Conservation (phyloP, 2,797 vertebrate genomes). For the Podarcis lilfordi region DNA sequence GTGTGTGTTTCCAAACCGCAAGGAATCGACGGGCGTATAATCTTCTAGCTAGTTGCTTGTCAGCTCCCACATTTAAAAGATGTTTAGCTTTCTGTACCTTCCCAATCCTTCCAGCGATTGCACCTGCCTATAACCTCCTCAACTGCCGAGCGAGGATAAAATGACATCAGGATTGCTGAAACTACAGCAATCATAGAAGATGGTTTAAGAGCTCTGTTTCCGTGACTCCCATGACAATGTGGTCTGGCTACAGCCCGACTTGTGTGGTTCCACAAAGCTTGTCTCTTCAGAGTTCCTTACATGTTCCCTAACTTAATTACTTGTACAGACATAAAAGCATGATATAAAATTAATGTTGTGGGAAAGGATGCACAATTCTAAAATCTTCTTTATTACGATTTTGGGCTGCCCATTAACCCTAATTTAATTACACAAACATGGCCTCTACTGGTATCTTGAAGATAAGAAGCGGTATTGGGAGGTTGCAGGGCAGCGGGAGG, state of each 20-base stretch:
- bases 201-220: conserved; percentile 23
- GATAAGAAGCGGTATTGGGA: conserved; percentile 12
- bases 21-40: background rate
- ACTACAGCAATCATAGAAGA: conserved; percentile 18
- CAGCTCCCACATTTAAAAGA: background rate
- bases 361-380: background rate
- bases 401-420: conserved; percentile 25
- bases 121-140: background rate
- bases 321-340: background rate
- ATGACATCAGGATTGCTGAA: conserved; percentile 19
- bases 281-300: background rate
- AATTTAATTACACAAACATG: conserved; percentile 17
- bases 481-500: background rate
- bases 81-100: background rate
- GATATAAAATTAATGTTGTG: conserved; percentile 18
- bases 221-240: conserved; percentile 34
- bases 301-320: conserved; percentile 19
- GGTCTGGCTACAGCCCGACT: background rate
- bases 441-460: background rate
- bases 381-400: background rate
- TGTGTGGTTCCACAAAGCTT: background rate
- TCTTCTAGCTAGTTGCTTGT: background rate
- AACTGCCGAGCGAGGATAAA: conserved; percentile 4
- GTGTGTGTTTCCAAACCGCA: background rate
- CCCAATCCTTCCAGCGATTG: background rate